Evolutionary conservation across 2,113 vertebrate genomes (phyloP), one percentile per base, ranked within the genome.

Genomic region (Raja brachyura): DNA sequence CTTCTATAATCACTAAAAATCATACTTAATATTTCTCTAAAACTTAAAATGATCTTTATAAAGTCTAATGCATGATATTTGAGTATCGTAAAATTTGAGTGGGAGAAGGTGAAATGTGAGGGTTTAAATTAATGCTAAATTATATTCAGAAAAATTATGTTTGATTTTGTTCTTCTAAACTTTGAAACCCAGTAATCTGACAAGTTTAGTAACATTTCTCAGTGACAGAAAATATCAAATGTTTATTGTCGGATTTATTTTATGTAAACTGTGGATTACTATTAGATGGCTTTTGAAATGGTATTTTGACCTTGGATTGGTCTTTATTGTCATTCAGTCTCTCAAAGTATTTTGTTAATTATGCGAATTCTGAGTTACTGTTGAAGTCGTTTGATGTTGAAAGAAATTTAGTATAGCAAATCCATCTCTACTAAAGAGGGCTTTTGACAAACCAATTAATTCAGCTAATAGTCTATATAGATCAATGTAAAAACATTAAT

Each of bases 281-380:
- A 6, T 31, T 54, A 73, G 70, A 74, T 14, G 18, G 10, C 13
- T 92, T 92, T 73, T 28, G 39, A 39, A 92, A 74, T 68, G 20
- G 13, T 92, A 39, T 92, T 90, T 92, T 92, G 90, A 92, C 90
- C 90, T 31, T 73, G 31, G 22, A 92, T 92, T 92, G 68, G 66
- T 10, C 33, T 92, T 73, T 54, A 92, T 39, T 54, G 66, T 14
- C 68, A 73, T 68, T 92, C 68, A 92, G 31, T 25, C 33, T 74
- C 3, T 48, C 20, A 28, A 73, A 54, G 33, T 28, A 33, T 25
- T 70, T 73, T 54, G 66, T 39, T 73, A 73, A 92, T 92, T 92
- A 92, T 92, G 39, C 0, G 18, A 92, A 92, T 92, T 92, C 33
- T 48, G 90, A 92, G 33, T 68, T 92, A 25, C 33, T 92, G 70